phyloP scores from a whole-genome alignment of 2,888 invertebrate species.

The Hofmannophila pseudospretella region DNA sequence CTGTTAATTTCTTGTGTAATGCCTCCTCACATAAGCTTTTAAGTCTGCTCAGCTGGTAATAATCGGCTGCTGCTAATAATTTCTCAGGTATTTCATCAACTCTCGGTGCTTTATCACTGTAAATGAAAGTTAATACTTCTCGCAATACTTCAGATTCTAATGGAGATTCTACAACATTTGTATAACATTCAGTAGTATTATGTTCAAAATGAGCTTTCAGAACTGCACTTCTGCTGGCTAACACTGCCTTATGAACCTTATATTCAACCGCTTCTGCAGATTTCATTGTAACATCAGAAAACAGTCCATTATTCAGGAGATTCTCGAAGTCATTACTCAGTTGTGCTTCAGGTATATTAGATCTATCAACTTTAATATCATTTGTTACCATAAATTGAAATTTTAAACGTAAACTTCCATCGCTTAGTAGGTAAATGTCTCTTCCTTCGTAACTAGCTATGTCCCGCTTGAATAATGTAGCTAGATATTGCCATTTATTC shows the following conservation, averaged over 20 bases:
- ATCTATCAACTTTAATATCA: slow-evolving; percentile 54
- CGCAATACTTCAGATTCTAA: slow-evolving; percentile 56
- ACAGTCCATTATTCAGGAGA: slow-evolving; percentile 52
- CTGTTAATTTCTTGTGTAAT: slow-evolving; percentile 58
- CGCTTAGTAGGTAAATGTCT: slow-evolving; percentile 51
- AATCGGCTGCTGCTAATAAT: slow-evolving; percentile 64
- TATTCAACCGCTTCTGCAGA: slow-evolving; percentile 57
- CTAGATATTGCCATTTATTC: slow-evolving; percentile 67
- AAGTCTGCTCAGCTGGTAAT: slow-evolving; percentile 57
- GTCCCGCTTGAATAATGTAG: slow-evolving; percentile 59
- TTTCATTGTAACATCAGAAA: slow-evolving; percentile 63
- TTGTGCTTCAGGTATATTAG: slow-evolving; percentile 48
- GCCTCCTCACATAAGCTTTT: slow-evolving; percentile 66
- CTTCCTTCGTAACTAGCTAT: slow-evolving; percentile 50
- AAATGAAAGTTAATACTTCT: slow-evolving; percentile 62
- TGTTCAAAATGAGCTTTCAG: slow-evolving; percentile 67
- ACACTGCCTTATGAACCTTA: slow-evolving; percentile 61
- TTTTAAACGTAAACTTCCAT: slow-evolving; percentile 60
- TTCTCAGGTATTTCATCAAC: slow-evolving; percentile 66
- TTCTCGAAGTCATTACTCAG: slow-evolving; percentile 61
- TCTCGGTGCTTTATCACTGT: slow-evolving; percentile 63
- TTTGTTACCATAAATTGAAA: slow-evolving; percentile 64
- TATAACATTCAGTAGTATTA: slow-evolving; percentile 58
- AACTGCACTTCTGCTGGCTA: slow-evolving; percentile 63
- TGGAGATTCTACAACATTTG: slow-evolving; percentile 58